Evolutionary conservation across 1,140 invertebrate genomes (phyloP), one percentile per base, ranked within the genome.

Genomic region (Mizuhopecten yessoensis): DNA sequence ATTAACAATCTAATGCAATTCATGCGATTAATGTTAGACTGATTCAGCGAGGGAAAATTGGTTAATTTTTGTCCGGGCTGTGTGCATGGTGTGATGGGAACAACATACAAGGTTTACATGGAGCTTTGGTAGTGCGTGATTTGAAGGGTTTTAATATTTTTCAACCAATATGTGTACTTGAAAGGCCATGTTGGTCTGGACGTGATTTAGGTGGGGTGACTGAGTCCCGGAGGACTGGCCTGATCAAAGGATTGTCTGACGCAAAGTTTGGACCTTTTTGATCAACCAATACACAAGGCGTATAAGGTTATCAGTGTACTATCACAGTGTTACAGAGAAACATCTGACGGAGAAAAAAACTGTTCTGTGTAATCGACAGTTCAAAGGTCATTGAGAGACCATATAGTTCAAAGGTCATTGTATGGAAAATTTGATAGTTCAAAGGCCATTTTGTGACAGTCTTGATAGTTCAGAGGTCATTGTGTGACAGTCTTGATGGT

Each of bases 131-230:
- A n/a, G n/a, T n/a, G 57, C 57, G 57, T 75, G 57, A 75, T n/a
- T 75, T 75, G 23, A 29, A 75, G 57, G 57, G n/a, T 75, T 45
- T 75, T 75, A 29, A 75, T 75, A 75, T 75, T 75, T 75, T 29
- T 29, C 2, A 20, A 57, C 2, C 13, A 23, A 29, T 29, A 29
- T 29, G 15, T 75, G 57, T 75, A 75, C n/a, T 29, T 75, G n/a
- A 7, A 29, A 29, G 57, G 15, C 57, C 23, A 29, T 75, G n/a
- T n/a, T 75, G 57, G 57, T 75, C 57, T 29, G 57, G 57, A n/a
- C 57, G n/a, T 29, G 57, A 75, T 75, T 75, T 13, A n/a, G 42
- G 17, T 1, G 17, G 15, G 57, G 57, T 29, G 57, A 29, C 15
- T n/a, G n/a, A n/a, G n/a, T n/a, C n/a, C n/a, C 57, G 15, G 57